Evolutionary conservation across 2,888 invertebrate species (phyloP), one percentile per base, ranked within the genome.

Genomic region (Hofmannophila pseudospretella): DNA sequence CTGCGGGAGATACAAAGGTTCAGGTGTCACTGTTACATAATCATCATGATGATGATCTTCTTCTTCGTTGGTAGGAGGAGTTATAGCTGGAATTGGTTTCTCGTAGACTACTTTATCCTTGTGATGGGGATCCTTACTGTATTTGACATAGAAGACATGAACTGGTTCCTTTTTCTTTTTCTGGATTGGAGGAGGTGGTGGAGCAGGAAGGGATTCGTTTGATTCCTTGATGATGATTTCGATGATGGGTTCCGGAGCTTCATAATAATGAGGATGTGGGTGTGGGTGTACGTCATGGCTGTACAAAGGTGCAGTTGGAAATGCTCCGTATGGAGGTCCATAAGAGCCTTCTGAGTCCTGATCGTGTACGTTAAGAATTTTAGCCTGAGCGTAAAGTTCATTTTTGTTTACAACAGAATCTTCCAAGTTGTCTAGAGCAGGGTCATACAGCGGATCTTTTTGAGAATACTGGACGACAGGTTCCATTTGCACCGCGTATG

Each of bases 211-310:
- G 0, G 93, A 89, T 58, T 95, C 94, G 63, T 96, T 96, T 0
- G 95, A 95, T 70, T 96, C 96, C 61, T 95, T 95, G 34, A 96
- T 96, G 43, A 96, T 96, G 49, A 96, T 96, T 79, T 96, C 96
- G 54, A 96, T 96, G 11, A 96, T 96, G 3, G 96, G 96, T 63
- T 96, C 96, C 0, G 95, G 95, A 34, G 94, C 93, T 65, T 93
- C 92, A 47, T 92, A 88, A 55, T 91, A 91, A 33, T 89, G 88
- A 4, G 32, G 36, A 7, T 31, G 34, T 16, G 28, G 37, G 10
- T 36, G 71, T 1, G 75, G 89, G 32, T 75, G 76, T 12, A 67
- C 69, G 42, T 81, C 81, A 39, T 85, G 81, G 28, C 84, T 80
- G 40, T 88, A 88, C n/a, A 87, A 51, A 4, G 84, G 88, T 25